A percentile compares a stretch with the other conserved stretches of the same genome.
Evolutionary conservation across 2,888 invertebrate genomes (phyloP).

Genomic region (Mycogona germanica): DNA sequence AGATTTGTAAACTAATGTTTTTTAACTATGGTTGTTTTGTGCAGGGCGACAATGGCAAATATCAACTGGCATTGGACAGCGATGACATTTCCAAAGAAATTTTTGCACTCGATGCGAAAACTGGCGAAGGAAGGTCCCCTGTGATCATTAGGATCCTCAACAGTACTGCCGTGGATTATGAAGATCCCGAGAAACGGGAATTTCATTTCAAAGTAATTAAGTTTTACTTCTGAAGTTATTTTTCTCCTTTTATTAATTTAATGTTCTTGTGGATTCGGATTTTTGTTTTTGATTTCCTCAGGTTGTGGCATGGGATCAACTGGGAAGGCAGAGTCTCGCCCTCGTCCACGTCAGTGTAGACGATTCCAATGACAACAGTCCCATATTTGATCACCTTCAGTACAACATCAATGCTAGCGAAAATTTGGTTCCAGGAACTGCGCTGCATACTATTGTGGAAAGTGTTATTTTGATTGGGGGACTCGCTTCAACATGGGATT

Average conservation of each 20-base stretch:
- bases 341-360: constrained; percentile 25
- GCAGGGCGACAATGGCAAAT: constrained; percentile 54
- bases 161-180: constrained; percentile 47
- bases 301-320: constrained; percentile 11
- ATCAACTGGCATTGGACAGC: constrained; percentile 48
- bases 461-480: too few relatives aligned
- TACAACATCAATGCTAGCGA: constrained; percentile 33
- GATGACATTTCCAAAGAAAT: constrained; percentile 43
- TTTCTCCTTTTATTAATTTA: neutral
- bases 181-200: constrained; percentile 45
- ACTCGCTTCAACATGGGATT: too few relatives aligned
- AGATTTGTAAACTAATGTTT: too few relatives aligned
- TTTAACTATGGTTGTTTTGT: neutral
- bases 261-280: neutral
- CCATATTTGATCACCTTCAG: constrained; percentile 28
- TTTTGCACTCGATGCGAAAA: constrained; percentile 50
- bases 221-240: neutral
- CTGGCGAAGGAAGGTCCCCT: constrained; percentile 58
- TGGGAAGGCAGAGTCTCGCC: constrained; percentile 12
- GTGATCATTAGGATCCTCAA: constrained; percentile 57
- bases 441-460: constrained; percentile 49
- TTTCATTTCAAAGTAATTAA: constrained; percentile 50
- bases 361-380: constrained; percentile 40
- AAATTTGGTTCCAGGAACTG: constrained; percentile 47
- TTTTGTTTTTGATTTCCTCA: neutral